A percentile compares a stretch with the other conserved stretches of the same genome.
These are phyloP conservation scores for Leptothorax acervorum DNA, from an alignment of 2,888 invertebrate species.

Conservation along the genomic window DNA sequence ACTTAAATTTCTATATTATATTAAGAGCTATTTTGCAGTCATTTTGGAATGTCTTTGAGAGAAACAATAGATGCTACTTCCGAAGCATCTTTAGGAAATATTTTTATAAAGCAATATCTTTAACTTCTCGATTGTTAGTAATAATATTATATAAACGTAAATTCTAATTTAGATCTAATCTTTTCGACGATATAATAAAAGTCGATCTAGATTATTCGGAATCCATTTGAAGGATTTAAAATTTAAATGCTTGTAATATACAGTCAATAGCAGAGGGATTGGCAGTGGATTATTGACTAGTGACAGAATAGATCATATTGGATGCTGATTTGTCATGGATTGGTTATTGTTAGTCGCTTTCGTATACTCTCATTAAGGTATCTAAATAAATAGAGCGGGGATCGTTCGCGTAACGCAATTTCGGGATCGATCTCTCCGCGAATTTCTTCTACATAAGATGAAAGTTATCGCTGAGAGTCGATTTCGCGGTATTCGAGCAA, in stretches of 20 bases:
- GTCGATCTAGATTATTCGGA: neutral
- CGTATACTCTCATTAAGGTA: constrained; percentile 2
- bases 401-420: constrained; percentile 21
- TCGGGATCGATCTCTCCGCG: neutral
- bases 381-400: constrained; percentile 23
- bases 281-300: constrained; percentile 65
- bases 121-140: neutral
- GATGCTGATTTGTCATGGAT: constrained; percentile 7
- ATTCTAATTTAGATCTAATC: constrained; percentile 18
- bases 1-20: constrained; percentile 33
- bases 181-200: neutral
- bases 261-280: constrained; percentile 61
- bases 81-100: constrained; percentile 19
- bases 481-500: constrained; percentile 89
- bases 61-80: neutral
- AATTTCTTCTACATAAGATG: constrained; percentile 79
- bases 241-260: constrained; percentile 46
- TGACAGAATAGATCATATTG: constrained; percentile 13
- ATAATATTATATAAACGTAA: constrained; percentile 14
- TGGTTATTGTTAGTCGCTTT: constrained; percentile 24
- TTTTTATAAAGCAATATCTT: constrained; percentile 5
- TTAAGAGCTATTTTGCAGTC: constrained; percentile 26
- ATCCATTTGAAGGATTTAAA: constrained; percentile 35
- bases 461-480: constrained; percentile 83
- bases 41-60: constrained; percentile 15